Evolutionary conservation across 35 echinoderm and acorn worm species (phyloP).

Genomic region (Heliocidaris erythrogramma): DNA sequence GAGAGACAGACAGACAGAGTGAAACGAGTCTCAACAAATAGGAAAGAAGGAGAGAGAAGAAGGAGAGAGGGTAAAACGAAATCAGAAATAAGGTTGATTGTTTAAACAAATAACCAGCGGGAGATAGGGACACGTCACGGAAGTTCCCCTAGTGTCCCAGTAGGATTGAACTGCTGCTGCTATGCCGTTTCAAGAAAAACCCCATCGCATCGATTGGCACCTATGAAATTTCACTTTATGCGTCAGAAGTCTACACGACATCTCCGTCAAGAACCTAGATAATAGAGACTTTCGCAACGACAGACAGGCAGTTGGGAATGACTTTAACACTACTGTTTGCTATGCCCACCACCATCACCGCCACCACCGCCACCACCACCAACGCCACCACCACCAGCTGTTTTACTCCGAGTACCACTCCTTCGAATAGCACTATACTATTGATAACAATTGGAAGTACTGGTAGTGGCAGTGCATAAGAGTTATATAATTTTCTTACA

Average conservation of each 20-base stretch:
- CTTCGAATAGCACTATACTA: no score
- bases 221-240: conserved; percentile 13
- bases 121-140: background rate
- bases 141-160: background rate
- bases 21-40: background rate
- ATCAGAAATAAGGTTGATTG: background rate
- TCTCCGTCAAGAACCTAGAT: background rate
- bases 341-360: no score
- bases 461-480: no score
- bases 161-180: background rate
- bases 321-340: no score
- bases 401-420: no score
- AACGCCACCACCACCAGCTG: no score
- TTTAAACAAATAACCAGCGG: conserved; percentile 11
- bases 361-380: no score
- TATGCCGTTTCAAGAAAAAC: conserved; percentile 1
- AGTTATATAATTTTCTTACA: no score
- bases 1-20: background rate
- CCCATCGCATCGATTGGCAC: background rate
- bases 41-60: background rate
- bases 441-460: no score
- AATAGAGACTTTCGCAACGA: background rate
- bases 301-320: background rate
- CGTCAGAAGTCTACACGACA: background rate
- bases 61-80: background rate